Evolutionary conservation across 2,888 invertebrate genomes (phyloP), one percentile per base, ranked within the genome.

Genomic region (Lymantria monacha): DNA sequence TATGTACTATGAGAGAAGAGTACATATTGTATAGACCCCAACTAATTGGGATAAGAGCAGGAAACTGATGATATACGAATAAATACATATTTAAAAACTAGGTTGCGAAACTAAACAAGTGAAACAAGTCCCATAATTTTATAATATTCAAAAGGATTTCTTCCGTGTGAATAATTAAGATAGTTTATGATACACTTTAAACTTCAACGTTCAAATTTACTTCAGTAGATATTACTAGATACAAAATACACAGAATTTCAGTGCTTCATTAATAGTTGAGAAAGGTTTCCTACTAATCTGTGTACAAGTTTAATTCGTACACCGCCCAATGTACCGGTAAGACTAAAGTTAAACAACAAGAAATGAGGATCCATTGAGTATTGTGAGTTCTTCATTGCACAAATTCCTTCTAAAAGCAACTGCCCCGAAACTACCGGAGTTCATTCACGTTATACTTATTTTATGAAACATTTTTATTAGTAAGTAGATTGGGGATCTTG

Each of bases 401-500:
- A 76, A 81, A 81, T 82, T 33, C 3, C 22, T 22, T 22, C 22
- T 22, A 22, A 22, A 22, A 22, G 22, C 36, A 38, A n/a, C 3
- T 38, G 7, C 38, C 37, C 37, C 53, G n/a, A 56, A 54, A 42
- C 37, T 49, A 37, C 15, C n/a, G 41, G 37, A 50, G 56, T 49
- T 41, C 37, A 46, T 50, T 57, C 54, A 31, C 31, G 14, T 30
- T 44, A 12, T 14, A 48, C 50, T 58, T 55, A 49, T 48, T 48
- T 48, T 41, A 44, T 41, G 49, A 72, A 71, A 70, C 63, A 68
- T 58, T 71, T 71, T 69, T 76, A 71, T 72, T 70, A 76, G 69
- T 75, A 70, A 76, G 74, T 75, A 75, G 72, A 72, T 66, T 72
- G 66, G 64, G 69, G 69, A 73, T 69, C 69, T 65, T 66, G 68